phyloP scores from a whole-genome alignment of 2,888 invertebrate genomes.

The Psylliodes chrysocephalus region DNA sequence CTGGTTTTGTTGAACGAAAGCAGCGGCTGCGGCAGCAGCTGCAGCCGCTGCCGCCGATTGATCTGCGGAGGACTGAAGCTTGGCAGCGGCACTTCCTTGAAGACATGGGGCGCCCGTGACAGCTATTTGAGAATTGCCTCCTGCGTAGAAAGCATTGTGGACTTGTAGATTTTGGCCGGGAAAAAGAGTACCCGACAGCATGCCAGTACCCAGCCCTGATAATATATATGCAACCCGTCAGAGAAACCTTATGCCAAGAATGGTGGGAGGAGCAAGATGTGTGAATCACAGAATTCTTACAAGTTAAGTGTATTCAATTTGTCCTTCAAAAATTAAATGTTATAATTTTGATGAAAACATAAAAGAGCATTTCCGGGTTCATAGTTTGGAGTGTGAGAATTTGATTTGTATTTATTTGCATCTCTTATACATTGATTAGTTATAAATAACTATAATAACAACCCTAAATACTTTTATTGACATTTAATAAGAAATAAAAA shows the following conservation, averaged over 20 bases:
- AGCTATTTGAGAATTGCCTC: conserved; percentile 40
- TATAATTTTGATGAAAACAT: too few relatives aligned
- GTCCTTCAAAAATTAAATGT: too few relatives aligned
- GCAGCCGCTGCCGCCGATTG: conserved; percentile 66
- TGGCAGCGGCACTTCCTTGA: conserved; percentile 54
- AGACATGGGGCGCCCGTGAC: conserved; percentile 49
- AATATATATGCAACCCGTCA: conserved; percentile 46
- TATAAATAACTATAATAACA: too few relatives aligned
- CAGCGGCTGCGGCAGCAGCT: conserved; percentile 44
- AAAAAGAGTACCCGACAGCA: conserved; percentile 63
- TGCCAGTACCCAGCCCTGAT: conserved; percentile 63
- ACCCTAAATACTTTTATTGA: too few relatives aligned
- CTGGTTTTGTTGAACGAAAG: conserved; percentile 56
- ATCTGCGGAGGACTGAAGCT: conserved; percentile 54
- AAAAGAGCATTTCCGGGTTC: too few relatives aligned
- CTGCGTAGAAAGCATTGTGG: conserved; percentile 65
- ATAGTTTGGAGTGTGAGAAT: too few relatives aligned
- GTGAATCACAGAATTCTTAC: neutral
- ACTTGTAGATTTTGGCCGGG: conserved; percentile 61
- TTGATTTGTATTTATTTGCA: too few relatives aligned
- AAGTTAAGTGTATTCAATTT: too few relatives aligned
- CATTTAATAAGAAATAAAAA: too few relatives aligned
- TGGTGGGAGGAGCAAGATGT: neutral
- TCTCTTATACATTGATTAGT: too few relatives aligned
- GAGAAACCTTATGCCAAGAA: conserved; percentile 36